Percentiles rank a stretch among this genome's conserved stretches.
Conservation (phyloP, 2,888 invertebrate genomes). For the Euplexia lucipara region DNA sequence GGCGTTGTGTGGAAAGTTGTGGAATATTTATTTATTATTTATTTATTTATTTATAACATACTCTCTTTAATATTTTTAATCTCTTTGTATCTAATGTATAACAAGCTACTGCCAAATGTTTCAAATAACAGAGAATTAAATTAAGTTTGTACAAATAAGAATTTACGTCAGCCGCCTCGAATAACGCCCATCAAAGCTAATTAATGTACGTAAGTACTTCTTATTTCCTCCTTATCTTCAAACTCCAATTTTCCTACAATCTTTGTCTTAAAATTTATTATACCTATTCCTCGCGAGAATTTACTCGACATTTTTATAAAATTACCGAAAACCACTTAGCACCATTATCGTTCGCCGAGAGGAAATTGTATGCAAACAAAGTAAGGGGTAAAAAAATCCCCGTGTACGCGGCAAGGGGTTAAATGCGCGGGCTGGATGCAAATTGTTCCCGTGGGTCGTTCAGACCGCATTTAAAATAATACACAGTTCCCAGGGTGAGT, state of each 20-base stretch:
- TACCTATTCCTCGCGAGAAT: slow-evolving; percentile 34
- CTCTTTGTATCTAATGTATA: too few species aligned
- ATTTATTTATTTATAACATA: too few species aligned
- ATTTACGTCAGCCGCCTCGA: slow-evolving; percentile 1
- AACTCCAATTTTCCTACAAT: slow-evolving; percentile 29
- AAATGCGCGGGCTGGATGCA: slow-evolving; percentile 62
- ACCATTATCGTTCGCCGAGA: slow-evolving; percentile 53
- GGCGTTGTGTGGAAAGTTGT: too few species aligned
- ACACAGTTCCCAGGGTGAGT: slow-evolving; percentile 46
- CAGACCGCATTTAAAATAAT: slow-evolving; percentile 67
- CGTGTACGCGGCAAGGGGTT: slow-evolving; percentile 58
- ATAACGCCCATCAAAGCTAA: slow-evolving; percentile 21
- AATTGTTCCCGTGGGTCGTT: slow-evolving; percentile 61
- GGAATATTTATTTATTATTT: too few species aligned
- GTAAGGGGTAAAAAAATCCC: slow-evolving; percentile 53
- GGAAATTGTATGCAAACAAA: slow-evolving; percentile 62
- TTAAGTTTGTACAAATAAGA: background rate
- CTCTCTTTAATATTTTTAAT: too few species aligned
- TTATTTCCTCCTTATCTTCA: slow-evolving; percentile 3
- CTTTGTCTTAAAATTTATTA: slow-evolving; percentile 28
- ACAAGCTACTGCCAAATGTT: too few species aligned
- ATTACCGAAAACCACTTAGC: slow-evolving; percentile 59
- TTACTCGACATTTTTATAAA: slow-evolving; percentile 37
- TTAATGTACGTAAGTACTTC: slow-evolving; percentile 21
- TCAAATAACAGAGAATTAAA: background rate